These are phyloP conservation scores for Graptemys geographica DNA, from an alignment of 2,797 vertebrate species.

Conservation along the genomic window DNA sequence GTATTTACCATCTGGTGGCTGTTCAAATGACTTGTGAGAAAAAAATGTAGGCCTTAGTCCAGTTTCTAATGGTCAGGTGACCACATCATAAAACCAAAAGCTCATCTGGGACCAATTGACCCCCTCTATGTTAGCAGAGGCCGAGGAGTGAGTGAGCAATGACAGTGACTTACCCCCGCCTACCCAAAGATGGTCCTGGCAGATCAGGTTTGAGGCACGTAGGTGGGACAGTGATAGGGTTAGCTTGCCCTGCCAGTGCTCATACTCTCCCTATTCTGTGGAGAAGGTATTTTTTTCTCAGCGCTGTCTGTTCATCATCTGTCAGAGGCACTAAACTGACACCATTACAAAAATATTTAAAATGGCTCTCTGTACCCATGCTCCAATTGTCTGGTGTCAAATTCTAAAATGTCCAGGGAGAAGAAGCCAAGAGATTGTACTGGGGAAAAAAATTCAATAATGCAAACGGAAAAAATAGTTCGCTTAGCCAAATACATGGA, in stretches of 20 bases:
- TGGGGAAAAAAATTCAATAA: background rate
- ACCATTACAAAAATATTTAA: background rate
- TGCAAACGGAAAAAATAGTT: background rate
- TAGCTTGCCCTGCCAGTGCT: background rate
- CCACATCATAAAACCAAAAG: slow-evolving; percentile 24
- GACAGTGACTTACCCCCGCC: background rate
- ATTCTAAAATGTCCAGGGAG: slow-evolving; percentile 1
- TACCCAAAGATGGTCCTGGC: background rate
- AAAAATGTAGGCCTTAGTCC: slow-evolving; percentile 73
- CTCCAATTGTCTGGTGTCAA: slow-evolving; percentile 12
- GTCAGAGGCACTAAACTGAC: background rate
- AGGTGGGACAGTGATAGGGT: background rate
- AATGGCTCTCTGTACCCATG: background rate
- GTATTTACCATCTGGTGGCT: slow-evolving; percentile 69
- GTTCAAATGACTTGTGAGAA: slow-evolving; percentile 71
- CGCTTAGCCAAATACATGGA: background rate
- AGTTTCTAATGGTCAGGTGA: slow-evolving; percentile 64
- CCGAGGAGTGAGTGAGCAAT: background rate
- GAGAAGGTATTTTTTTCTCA: background rate
- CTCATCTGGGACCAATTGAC: slow-evolving; percentile 41
- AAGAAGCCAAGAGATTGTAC: slow-evolving; percentile 3
- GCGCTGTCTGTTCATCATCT: background rate
- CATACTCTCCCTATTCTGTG: too few relatives aligned
- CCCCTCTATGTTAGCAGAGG: slow-evolving; percentile 23
- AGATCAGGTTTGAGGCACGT: rapidly evolving